Base-by-base conservation (phyloP, 2,888 invertebrate genomes). In the Candidula unifasciata region DNA sequence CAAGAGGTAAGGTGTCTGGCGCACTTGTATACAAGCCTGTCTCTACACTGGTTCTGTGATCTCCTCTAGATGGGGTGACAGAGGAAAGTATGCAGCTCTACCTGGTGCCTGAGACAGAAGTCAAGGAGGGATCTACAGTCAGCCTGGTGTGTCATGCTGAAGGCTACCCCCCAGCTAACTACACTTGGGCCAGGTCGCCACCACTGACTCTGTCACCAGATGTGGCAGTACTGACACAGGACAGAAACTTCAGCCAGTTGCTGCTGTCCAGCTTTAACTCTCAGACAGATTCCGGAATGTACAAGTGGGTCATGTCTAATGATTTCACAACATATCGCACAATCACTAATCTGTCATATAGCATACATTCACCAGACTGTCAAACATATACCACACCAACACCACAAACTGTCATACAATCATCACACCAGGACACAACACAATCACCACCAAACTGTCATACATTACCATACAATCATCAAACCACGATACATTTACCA, bases 11-110 rank as follows among this genome's bases (percentile, higher is more conserved):
- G n/a, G n/a, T n/a, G n/a, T n/a, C n/a, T n/a, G n/a, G n/a, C n/a
- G n/a, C n/a, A n/a, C n/a, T n/a, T n/a, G n/a, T n/a, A n/a, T n/a
- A n/a, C n/a, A n/a, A n/a, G 10, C 18, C 13, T 54, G 18, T 16
- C 18, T 16, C 18, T 54, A 13, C 57, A 13, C 13, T 54, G 57
- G 18, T 18, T 54, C 57, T 54, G 10, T 54, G 10, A 13, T n/a
- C n/a, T n/a, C n/a, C n/a, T n/a, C n/a, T n/a, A 73, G 73, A 73
- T 52, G 73, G 73, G 0, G 73, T 73, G 73, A 44, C 44, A 52
- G 73, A 52, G 27, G 73, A 73, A 13, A 18, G 24, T 10, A 73
- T 73, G 73, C 73, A 73, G 18, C 1, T 73, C 16, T 24, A 73
- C 52, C 44, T 73, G 10, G 6, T 73, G 0, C 73, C 73, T 6